phyloP scores from a whole-genome alignment of 2,888 invertebrate species.

The Tipula unca region DNA sequence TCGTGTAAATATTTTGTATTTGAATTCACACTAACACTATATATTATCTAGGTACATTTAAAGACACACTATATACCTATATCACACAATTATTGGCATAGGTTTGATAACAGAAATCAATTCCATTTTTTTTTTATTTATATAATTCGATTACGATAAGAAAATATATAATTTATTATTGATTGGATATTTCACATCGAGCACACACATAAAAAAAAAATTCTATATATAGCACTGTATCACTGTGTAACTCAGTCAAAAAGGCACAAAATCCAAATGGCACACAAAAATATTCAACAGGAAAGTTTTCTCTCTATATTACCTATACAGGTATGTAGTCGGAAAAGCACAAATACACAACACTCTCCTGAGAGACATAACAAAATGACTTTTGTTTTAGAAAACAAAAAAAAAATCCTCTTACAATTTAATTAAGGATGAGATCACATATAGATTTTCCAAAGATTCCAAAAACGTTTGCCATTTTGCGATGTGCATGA shows the following conservation, averaged over 20 bases:
- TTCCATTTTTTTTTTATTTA: slow-evolving; percentile 18
- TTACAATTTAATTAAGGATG: not conserved
- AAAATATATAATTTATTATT: not conserved
- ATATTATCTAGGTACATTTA: no score
- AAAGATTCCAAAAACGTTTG: not conserved
- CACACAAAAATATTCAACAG: not conserved
- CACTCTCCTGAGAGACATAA: not conserved
- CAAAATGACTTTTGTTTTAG: not conserved
- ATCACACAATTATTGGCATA: slow-evolving; percentile 17
- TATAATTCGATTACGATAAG: not conserved
- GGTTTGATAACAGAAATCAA: slow-evolving; percentile 14
- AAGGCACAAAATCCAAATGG: not conserved
- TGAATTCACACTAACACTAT: not conserved
- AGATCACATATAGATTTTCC: not conserved
- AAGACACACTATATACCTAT: not conserved
- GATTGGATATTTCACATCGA: not conserved
- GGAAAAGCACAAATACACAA: not conserved
- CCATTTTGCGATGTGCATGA: not conserved
- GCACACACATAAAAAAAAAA: not conserved
- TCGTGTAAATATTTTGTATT: not conserved
- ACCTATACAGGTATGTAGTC: no score
- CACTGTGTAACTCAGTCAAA: not conserved
- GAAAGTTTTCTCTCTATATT: no score
- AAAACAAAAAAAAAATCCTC: not conserved
- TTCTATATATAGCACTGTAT: not conserved